Evolutionary conservation across 2,113 vertebrate species (phyloP).

Genomic region (Mesocricetus auratus): DNA sequence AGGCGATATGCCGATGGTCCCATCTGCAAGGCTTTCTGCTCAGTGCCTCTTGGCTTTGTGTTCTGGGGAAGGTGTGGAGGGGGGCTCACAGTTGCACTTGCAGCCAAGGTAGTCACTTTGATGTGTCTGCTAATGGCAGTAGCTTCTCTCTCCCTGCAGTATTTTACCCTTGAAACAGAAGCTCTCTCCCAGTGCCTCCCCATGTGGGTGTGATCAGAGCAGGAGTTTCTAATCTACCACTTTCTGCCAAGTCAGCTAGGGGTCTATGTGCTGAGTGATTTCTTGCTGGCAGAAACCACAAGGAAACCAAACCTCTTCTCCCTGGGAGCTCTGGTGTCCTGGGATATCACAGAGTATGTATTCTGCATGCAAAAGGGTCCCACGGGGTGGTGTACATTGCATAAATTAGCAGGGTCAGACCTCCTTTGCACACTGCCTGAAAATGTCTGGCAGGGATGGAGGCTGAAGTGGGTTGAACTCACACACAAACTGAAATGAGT

Average conservation of each 20-base stretch:
- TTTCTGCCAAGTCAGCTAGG: not conserved
- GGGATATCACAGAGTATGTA: not conserved
- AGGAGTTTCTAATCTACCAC: not conserved
- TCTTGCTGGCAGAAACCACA: not conserved
- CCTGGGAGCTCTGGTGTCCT: not conserved
- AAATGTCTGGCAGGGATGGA: not conserved
- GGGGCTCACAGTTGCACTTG: not conserved
- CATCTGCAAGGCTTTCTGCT: not conserved
- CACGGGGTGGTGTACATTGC: not conserved
- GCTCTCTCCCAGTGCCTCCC: not conserved
- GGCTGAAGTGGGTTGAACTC: not conserved
- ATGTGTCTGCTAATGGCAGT: not conserved
- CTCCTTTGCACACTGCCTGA: not conserved
- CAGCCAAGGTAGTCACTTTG: accelerated
- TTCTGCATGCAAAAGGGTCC: not conserved
- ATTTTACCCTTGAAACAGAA: not conserved
- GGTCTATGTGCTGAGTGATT: no score
- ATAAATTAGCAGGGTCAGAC: not conserved
- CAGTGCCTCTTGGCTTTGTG: not conserved
- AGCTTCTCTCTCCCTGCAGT: not conserved
- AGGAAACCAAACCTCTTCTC: not conserved
- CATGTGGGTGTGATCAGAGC: not conserved
- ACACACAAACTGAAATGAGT: not conserved
- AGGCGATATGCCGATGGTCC: not conserved
- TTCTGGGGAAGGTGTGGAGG: accelerated